These are phyloP conservation scores for Columba guinea DNA, from an alignment of 2,797 vertebrate species.

Conservation along the genomic window DNA sequence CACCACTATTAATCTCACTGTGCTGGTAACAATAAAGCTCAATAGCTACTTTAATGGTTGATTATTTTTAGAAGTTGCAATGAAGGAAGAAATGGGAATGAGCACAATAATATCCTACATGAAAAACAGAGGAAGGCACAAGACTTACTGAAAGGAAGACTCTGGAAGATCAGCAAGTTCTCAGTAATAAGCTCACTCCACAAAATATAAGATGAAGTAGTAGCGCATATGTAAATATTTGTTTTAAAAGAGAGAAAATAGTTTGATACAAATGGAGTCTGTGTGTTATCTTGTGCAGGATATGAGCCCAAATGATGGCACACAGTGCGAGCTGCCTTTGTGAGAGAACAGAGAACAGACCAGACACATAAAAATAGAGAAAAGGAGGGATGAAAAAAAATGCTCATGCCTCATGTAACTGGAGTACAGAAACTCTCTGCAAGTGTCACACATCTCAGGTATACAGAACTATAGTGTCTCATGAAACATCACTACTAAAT, in stretches of 20 bases:
- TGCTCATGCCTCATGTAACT: background rate
- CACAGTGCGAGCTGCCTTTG: background rate
- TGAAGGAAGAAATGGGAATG: background rate
- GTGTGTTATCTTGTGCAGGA: background rate
- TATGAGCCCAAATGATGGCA: background rate
- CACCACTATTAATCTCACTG: slow-evolving; percentile 34
- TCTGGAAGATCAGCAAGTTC: background rate
- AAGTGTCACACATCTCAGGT: background rate
- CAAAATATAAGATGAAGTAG: background rate
- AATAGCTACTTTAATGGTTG: slow-evolving; percentile 9
- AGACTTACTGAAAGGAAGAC: background rate
- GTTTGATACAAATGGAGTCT: background rate
- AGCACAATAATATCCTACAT: background rate
- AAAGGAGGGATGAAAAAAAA: background rate
- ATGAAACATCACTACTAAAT: slow-evolving; percentile 1
- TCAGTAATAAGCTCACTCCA: background rate
- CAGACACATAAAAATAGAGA: background rate
- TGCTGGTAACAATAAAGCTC: slow-evolving; percentile 46
- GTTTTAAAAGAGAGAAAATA: background rate
- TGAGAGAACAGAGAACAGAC: background rate
- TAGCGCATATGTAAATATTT: background rate
- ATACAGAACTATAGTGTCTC: background rate
- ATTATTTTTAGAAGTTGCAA: slow-evolving; percentile 52
- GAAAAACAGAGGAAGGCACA: background rate
- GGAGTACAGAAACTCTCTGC: background rate